Base-by-base conservation (phyloP, 2,888 invertebrate genomes). In the Cactoblastis cactorum region DNA sequence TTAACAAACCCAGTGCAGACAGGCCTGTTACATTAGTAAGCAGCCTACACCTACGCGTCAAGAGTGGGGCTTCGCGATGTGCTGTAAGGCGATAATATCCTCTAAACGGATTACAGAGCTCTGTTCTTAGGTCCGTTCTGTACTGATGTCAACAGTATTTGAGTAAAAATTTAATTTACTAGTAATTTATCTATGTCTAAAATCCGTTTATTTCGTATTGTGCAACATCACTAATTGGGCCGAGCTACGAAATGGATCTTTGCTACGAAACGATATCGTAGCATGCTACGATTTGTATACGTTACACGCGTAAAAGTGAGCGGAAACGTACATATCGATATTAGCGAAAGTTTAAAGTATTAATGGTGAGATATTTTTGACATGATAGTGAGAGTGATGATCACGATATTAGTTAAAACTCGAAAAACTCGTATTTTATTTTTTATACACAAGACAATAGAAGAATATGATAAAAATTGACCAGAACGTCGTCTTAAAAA, bases 91-190 rank as follows among this genome's bases (percentile, higher is more conserved):
- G 73, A 78, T 83, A 76, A 74, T 79, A 80, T 77, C 77, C 62
- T 59, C 71, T 86, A 85, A 86, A 70, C 69, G 80, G 84, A 84
- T 86, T 84, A 80, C 62, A 28, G n/a, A 15, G 12, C 4, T 32
- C 28, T 43, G 28, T 28, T 28, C 43, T 28, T 43, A 28, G 15
- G 12, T 14, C n/a, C n/a, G n/a, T 22, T 22, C 22, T 28, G 9
- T 6, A 28, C 5, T 28, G 9, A 28, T 28, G 28, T 28, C 8
- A 28, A 6, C 9, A 6, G 28, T 6, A 28, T 28, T 28, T 9
- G 28, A 28, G 8, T 28, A 28, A 28, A 28, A 28, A 28, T 9
- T 6, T n/a, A 9, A 28, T 28, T 28, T 9, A 9, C 9, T 1
- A 28, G 28, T n/a, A 9, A 28, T 28, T 28, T 9, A 9, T 28